phyloP scores from a whole-genome alignment of 2,888 invertebrate species.

The Noctua fimbriata region DNA sequence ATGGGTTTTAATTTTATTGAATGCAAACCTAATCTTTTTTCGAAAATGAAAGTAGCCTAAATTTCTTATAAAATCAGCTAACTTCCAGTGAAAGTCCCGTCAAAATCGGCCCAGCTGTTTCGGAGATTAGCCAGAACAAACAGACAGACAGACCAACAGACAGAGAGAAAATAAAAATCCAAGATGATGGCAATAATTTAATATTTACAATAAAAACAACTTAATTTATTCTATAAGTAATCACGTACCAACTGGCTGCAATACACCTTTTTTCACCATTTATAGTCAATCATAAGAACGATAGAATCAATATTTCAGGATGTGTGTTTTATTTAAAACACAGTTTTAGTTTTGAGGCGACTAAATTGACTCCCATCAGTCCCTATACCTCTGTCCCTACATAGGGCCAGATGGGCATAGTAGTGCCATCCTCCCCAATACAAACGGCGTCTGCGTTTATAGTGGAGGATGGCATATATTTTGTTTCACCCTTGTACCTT shows the following conservation, averaged over 20 bases:
- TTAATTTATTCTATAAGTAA: not conserved
- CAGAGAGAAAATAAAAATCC: not conserved
- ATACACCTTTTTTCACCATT: too few species aligned
- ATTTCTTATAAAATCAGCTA: too few species aligned
- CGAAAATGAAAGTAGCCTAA: too few species aligned
- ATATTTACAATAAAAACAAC: constrained; percentile 13
- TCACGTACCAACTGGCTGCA: not conserved
- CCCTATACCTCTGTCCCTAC: not conserved
- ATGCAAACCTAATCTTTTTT: too few species aligned
- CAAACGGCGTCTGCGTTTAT: not conserved
- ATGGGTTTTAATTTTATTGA: too few species aligned
- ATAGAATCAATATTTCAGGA: not conserved
- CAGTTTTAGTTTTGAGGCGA: not conserved
- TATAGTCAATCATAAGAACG: too few species aligned
- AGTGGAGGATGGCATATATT: not conserved
- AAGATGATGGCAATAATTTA: not conserved
- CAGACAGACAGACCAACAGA: too few species aligned
- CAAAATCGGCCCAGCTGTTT: too few species aligned
- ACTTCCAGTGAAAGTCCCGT: too few species aligned
- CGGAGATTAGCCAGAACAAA: too few species aligned
- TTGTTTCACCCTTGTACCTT: not conserved
- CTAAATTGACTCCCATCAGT: not conserved
- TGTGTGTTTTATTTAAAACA: not conserved
- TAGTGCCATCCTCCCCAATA: not conserved
- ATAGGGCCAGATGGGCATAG: not conserved